A percentile compares a stretch with the other conserved stretches of the same genome.
phyloP scores from a whole-genome alignment of 2,797 vertebrate species.

The Mormyrus hasselquistii region DNA sequence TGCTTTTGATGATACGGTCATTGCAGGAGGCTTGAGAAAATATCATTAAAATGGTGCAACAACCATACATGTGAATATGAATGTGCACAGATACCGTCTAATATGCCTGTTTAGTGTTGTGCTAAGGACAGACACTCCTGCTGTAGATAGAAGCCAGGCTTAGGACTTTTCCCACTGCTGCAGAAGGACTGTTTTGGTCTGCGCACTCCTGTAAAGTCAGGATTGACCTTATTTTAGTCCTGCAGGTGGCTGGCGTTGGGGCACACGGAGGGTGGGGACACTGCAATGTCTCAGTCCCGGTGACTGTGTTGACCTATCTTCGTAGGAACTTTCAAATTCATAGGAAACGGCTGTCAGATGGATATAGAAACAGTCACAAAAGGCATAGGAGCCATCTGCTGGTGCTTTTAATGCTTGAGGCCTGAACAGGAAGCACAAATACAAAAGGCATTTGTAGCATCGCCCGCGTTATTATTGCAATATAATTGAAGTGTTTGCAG shows the following conservation, averaged over 20 bases:
- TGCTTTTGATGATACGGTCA: no score
- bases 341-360: neutral
- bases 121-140: neutral
- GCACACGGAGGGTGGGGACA: neutral
- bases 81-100: neutral
- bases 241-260: neutral
- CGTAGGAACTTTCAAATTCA: neutral
- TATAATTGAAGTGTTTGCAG: neutral
- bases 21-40: neutral
- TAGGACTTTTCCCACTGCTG: neutral
- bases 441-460: neutral
- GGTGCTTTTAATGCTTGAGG: neutral
- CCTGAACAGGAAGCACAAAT: neutral
- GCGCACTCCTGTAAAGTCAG: neutral
- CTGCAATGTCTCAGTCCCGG: no score
- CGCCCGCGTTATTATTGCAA: neutral
- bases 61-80: neutral
- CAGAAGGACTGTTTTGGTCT: neutral
- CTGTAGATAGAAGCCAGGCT: neutral
- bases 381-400: neutral
- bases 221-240: slow-evolving; percentile 16
- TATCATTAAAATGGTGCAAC: neutral
- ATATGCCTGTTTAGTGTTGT: neutral
- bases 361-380: neutral
- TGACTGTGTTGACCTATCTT: neutral